These are phyloP conservation scores for Clepsis dumicolana DNA, from an alignment of 2,888 invertebrate species.

Conservation along the genomic window DNA sequence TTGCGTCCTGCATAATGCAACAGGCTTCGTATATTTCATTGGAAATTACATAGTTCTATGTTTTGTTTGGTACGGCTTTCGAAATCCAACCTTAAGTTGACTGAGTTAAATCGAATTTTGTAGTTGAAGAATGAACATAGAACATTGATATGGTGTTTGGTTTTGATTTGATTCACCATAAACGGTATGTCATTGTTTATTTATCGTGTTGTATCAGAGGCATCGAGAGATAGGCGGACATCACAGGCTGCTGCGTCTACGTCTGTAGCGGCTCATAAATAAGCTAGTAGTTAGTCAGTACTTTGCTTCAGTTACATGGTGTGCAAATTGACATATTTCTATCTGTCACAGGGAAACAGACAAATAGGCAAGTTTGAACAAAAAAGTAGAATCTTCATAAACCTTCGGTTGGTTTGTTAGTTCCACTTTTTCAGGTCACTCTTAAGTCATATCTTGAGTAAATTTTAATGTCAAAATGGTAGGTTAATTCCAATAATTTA, in stretches of 20 bases:
- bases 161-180: constrained; percentile 57
- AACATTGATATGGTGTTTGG: constrained; percentile 40
- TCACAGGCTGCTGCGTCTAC: not conserved
- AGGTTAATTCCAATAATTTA: too few relatives aligned
- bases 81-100: not conserved
- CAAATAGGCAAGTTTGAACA: too few relatives aligned
- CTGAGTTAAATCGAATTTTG: not conserved
- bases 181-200: constrained; percentile 50
- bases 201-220: constrained; percentile 35
- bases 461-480: too few relatives aligned
- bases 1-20: constrained; percentile 69
- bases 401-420: too few relatives aligned
- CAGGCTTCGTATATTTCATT: constrained; percentile 46
- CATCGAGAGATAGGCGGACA: constrained; percentile 31
- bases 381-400: too few relatives aligned
- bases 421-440: too few relatives aligned
- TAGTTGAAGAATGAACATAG: not conserved
- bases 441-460: too few relatives aligned
- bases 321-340: too few relatives aligned
- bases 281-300: not conserved
- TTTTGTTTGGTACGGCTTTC: not conserved
- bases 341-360: too few relatives aligned
- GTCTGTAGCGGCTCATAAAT: constrained; percentile 2
- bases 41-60: constrained; percentile 3
- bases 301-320: not conserved